Evolutionary conservation across 2,797 vertebrate genomes (phyloP), one percentile per base, ranked within the genome.

Genomic region (Bradypus variegatus): DNA sequence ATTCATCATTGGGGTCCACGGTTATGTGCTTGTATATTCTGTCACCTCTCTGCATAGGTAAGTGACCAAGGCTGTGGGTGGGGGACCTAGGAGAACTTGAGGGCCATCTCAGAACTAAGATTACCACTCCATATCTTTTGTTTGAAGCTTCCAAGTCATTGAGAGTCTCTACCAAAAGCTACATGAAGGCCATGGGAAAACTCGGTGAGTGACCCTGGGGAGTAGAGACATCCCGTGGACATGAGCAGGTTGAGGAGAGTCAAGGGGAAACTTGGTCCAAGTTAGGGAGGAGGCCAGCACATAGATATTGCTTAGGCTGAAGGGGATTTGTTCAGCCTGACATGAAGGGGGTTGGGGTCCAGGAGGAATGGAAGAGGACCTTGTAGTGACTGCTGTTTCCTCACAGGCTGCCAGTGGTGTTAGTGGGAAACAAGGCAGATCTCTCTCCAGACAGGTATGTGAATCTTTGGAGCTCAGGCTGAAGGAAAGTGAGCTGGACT

Each of bases 351-450:
- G 48, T 48, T 86, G 77, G 85, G 50, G 15, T 89, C 65, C 50
- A 12, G 16, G 21, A n/a, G 70, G 38, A 72, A 16, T 10, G 50
- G 72, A 36, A 65, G 55, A 33, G 14, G 18, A 48, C 80, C 75
- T 69, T 55, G 31, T 25, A 76, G 58, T 92, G 77, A 89, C 15
- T 93, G 31, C 64, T 89, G 4, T 92, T 84, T 83, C 58, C 96
- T 96, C 50, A 31, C 94, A 99, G 98, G 94, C 97, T 98, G 94
- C 98, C 98, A 1, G 98, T 98, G 95, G 98, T 99, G 96, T 98
- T 98, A 94, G 98, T 98, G 95, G 98, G 98, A 86, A 99, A 98
- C 97, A 98, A 99, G 97, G 98, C 98, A 48, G 98, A 98, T 94
- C 98, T 98, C 91, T 98, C 98, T 96, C 97, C 98, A 97, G 97